Conservation (phyloP, 2,113 vertebrate genomes). For the Xiphophorus maculatus region DNA sequence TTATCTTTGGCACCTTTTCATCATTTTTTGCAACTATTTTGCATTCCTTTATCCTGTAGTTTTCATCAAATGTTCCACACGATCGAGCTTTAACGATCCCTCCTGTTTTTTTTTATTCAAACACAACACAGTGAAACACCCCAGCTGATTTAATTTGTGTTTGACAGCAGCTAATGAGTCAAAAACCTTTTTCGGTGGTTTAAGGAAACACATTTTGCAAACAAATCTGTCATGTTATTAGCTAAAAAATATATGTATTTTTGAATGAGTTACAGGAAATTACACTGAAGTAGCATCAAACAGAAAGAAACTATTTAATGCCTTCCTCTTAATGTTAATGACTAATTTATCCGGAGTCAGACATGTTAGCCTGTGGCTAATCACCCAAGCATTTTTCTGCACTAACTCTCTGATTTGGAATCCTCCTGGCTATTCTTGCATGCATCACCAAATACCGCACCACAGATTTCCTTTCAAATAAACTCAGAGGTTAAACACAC, state of each 20-base stretch:
- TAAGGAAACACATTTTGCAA: slow-evolving; percentile 3
- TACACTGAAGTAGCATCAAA: neutral
- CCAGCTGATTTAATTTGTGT: neutral
- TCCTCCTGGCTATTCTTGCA: slow-evolving; percentile 19
- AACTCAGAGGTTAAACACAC: slow-evolving; percentile 1
- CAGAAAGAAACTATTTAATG: slow-evolving; percentile 16
- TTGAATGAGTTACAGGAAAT: neutral
- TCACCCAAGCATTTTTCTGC: slow-evolving; percentile 41
- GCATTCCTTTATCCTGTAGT: neutral
- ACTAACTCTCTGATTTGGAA: slow-evolving; percentile 45
- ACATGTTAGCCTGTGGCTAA: slow-evolving; percentile 59
- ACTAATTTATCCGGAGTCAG: slow-evolving; percentile 44
- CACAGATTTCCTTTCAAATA: slow-evolving; percentile 10
- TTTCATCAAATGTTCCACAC: slow-evolving; percentile 2
- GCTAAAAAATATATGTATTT: neutral
- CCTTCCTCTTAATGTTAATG: slow-evolving; percentile 44
- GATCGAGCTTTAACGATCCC: neutral
- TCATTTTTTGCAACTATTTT: slow-evolving; percentile 8
- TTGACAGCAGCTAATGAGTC: neutral
- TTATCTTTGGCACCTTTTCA: slow-evolving; percentile 17
- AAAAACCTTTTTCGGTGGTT: neutral
- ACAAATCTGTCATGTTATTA: neutral
- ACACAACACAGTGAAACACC: neutral
- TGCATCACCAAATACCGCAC: slow-evolving; percentile 1
- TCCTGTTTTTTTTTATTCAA: neutral